Conservation (phyloP, 2,888 invertebrate species). For the Xestia c-nigrum region DNA sequence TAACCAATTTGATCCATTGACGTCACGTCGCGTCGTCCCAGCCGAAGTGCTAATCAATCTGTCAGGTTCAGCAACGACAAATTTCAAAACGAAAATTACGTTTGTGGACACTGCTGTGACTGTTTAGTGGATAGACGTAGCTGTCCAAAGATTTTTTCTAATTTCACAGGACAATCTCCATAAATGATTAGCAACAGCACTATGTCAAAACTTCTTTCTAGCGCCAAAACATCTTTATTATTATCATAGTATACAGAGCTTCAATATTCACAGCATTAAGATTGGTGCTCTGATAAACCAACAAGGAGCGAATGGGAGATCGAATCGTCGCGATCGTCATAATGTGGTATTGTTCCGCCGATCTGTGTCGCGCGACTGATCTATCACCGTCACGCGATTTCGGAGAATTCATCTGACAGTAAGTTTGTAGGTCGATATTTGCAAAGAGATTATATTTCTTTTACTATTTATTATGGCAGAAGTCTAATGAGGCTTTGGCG, state of each 20-base stretch:
- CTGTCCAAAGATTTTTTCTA: background rate
- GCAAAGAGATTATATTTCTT: constrained; percentile 52
- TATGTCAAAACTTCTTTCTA: background rate
- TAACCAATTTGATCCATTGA: constrained; percentile 34
- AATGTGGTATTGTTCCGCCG: constrained; percentile 58
- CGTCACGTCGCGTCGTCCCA: constrained; percentile 22
- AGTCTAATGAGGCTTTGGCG: constrained; percentile 27
- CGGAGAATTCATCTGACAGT: constrained; percentile 50
- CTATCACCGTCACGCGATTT: constrained; percentile 52
- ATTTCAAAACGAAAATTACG: constrained; percentile 18
- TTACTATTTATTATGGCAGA: constrained; percentile 34
- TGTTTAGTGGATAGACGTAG: background rate
- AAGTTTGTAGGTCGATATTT: constrained; percentile 57
- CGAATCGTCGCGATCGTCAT: constrained; percentile 37
- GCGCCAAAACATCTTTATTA: background rate
- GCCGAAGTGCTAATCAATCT: constrained; percentile 54
- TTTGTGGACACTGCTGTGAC: constrained; percentile 4
- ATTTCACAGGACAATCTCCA: background rate
- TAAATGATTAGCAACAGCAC: background rate
- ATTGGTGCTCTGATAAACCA: constrained; percentile 44
- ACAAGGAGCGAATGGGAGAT: constrained; percentile 22
- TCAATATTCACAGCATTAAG: constrained; percentile 33
- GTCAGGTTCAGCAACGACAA: constrained; percentile 30
- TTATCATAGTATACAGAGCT: constrained; percentile 1
- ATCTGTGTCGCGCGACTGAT: constrained; percentile 51